Conservation (phyloP, 2,888 invertebrate species). For the Hoplodrina ambigua region DNA sequence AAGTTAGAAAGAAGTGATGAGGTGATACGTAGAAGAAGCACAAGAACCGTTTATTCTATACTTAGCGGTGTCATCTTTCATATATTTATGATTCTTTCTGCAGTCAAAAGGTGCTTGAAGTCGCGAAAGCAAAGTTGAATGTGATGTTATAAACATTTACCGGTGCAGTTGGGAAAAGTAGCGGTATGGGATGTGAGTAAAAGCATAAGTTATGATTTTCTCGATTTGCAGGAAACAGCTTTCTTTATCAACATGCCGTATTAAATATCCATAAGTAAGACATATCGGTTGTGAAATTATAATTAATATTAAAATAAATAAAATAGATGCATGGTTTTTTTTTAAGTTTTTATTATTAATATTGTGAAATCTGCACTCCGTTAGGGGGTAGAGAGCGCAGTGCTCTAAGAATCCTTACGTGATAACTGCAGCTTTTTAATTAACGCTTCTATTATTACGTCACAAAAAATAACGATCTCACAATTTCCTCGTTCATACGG, state of each 20-base stretch:
- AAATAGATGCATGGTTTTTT: slow-evolving; percentile 3
- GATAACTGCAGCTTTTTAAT: slow-evolving; percentile 82
- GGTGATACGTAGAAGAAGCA: slow-evolving; percentile 32
- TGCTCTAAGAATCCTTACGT: slow-evolving; percentile 71
- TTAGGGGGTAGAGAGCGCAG: slow-evolving; percentile 16
- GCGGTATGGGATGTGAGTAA: slow-evolving; percentile 16
- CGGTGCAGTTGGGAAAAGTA: slow-evolving; percentile 39
- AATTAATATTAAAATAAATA: background rate
- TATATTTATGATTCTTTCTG: slow-evolving; percentile 51
- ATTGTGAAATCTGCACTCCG: slow-evolving; percentile 13
- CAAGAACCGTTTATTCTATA: slow-evolving; percentile 47
- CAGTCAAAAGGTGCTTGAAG: slow-evolving; percentile 34
- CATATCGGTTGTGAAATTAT: background rate
- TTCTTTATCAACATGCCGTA: slow-evolving; percentile 29
- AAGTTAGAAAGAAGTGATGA: slow-evolving; percentile 48
- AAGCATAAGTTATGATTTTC: slow-evolving; percentile 27
- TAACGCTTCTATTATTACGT: slow-evolving; percentile 77
- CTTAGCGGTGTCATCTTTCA: slow-evolving; percentile 46
- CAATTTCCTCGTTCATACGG: slow-evolving; percentile 73
- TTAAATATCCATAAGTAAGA: background rate
- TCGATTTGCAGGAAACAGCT: slow-evolving; percentile 8
- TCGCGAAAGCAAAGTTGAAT: slow-evolving; percentile 27
- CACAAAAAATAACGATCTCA: slow-evolving; percentile 74
- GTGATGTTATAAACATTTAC: slow-evolving; percentile 34
- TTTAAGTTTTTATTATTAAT: slow-evolving; percentile 31